A percentile compares a stretch with the other conserved stretches of the same genome.
These are phyloP conservation scores for Meteorus cinctellus DNA, from an alignment of 2,888 invertebrate genomes.

Conservation along the genomic window DNA sequence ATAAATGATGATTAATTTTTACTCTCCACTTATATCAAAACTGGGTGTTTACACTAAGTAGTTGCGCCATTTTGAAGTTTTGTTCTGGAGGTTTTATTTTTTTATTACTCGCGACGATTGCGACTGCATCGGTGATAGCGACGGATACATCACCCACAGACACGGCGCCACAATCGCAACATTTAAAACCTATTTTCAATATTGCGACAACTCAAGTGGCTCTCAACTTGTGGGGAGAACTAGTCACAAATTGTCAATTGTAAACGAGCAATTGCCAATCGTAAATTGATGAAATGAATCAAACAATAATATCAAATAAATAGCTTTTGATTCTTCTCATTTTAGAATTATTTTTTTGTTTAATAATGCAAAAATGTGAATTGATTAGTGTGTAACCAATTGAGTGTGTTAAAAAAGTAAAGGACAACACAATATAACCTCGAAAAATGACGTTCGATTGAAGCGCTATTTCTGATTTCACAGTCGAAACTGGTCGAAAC, in stretches of 20 bases:
- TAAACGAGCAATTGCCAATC: neutral
- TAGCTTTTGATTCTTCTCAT: too few relatives aligned
- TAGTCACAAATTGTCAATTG: neutral
- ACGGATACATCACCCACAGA: neutral
- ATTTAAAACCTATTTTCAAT: neutral
- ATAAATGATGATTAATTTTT: slow-evolving; percentile 41
- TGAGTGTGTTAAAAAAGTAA: too few relatives aligned
- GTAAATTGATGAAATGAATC: too few relatives aligned
- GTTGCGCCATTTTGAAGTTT: slow-evolving; percentile 72
- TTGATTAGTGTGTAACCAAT: too few relatives aligned
- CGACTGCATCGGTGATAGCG: neutral
- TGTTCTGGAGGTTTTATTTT: slow-evolving; percentile 59
- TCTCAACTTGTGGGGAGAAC: neutral
- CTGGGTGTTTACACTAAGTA: slow-evolving; percentile 69
- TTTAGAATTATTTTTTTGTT: too few relatives aligned
- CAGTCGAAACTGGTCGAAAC: too few relatives aligned
- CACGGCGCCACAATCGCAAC: neutral
- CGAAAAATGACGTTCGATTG: neutral
- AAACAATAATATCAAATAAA: too few relatives aligned
- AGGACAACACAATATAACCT: neutral
- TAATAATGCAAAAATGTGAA: too few relatives aligned
- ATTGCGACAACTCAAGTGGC: neutral
- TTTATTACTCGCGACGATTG: slow-evolving; percentile 24
- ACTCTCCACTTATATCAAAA: slow-evolving; percentile 58
- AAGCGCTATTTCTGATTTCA: too few relatives aligned